These are phyloP conservation scores for Incurvaria masculella DNA, from an alignment of 2,888 invertebrate genomes.

Conservation along the genomic window DNA sequence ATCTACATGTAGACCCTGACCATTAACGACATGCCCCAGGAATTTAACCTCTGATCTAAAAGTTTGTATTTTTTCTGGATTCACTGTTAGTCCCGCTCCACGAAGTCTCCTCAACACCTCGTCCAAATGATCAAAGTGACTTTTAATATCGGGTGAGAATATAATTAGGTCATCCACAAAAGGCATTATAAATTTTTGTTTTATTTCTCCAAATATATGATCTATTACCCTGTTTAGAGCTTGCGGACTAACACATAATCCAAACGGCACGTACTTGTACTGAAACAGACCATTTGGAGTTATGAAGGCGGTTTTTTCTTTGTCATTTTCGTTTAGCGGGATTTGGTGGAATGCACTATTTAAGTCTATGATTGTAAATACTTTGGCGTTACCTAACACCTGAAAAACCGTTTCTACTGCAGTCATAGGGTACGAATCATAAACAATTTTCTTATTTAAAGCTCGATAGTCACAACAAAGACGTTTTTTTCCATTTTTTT, in stretches of 20 bases:
- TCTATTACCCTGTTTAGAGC: neutral
- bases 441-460: too few relatives aligned
- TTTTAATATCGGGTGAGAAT: neutral
- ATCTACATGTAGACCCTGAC: slow-evolving; percentile 3
- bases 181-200: slow-evolving; percentile 6
- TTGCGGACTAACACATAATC: neutral
- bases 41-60: neutral
- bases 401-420: neutral
- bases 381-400: neutral
- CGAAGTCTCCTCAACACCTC: neutral
- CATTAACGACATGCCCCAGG: neutral
- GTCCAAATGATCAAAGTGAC: neutral
- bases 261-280: neutral
- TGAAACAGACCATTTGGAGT: neutral
- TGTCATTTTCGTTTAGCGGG: neutral
- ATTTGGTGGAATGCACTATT: neutral
- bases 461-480: too few relatives aligned
- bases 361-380: neutral
- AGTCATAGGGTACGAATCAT: neutral
- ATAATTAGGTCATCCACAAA: slow-evolving; percentile 6
- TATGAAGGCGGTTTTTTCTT: neutral
- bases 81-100: neutral
- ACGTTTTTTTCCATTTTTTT: too few relatives aligned
- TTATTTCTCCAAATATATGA: neutral
- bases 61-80: slow-evolving; percentile 1